Conservation (phyloP, 1,140 invertebrate species). For the Drosophila setifemur region DNA sequence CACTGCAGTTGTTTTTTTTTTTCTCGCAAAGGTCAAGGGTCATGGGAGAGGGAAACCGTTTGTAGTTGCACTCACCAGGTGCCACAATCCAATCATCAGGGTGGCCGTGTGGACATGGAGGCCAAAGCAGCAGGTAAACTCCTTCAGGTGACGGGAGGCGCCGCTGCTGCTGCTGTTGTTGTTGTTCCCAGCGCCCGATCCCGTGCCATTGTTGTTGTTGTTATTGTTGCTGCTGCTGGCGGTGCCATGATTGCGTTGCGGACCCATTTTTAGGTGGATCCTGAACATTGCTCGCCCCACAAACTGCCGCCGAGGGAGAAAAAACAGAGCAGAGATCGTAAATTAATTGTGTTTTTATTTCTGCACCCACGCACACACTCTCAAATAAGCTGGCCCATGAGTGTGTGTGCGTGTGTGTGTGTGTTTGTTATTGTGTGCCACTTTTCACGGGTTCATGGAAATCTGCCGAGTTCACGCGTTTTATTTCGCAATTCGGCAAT, state of each 20-base stretch:
- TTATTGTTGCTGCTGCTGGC: slow-evolving; percentile 35
- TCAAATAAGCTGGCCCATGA: no score
- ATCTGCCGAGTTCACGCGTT: slow-evolving; percentile 2
- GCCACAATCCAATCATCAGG: slow-evolving; percentile 90
- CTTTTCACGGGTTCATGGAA: slow-evolving; percentile 23
- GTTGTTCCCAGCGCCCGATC: no score
- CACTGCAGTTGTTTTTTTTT: neutral
- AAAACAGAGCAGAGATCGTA: neutral
- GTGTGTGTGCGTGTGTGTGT: no score
- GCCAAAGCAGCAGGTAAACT: slow-evolving; percentile 91
- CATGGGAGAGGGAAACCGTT: neutral
- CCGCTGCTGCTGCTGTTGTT: slow-evolving; percentile 9
- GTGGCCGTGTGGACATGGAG: slow-evolving; percentile 92
- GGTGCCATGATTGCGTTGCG: slow-evolving; percentile 82
- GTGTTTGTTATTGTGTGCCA: slow-evolving; percentile 28
- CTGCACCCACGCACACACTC: neutral
- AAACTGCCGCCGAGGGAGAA: slow-evolving; percentile 27
- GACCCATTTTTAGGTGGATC: slow-evolving; percentile 86
- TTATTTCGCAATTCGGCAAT: slow-evolving; percentile 3
- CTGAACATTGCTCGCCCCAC: slow-evolving; percentile 84
- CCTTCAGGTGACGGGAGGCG: slow-evolving; percentile 83
- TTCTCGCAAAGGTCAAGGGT: slow-evolving; percentile 18
- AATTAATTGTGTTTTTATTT: slow-evolving; percentile 14
- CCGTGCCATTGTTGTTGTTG: slow-evolving; percentile 44
- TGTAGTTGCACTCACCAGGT: slow-evolving; percentile 86